These are phyloP conservation scores for Charadrius vociferus DNA, from an alignment of 2,113 vertebrate genomes.

Conservation along the genomic window DNA sequence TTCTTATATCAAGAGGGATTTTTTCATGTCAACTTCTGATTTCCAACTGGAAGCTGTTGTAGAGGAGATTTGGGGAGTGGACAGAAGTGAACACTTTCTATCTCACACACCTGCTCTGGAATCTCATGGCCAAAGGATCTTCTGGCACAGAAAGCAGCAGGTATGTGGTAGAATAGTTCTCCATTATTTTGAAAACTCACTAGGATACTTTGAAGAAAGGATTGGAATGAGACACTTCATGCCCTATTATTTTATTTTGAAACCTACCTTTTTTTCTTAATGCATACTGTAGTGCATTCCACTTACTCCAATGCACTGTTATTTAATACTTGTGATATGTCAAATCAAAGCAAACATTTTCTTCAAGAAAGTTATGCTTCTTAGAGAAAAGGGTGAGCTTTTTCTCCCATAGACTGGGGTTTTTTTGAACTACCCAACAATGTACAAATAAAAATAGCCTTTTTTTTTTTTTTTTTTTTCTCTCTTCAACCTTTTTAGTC, in stretches of 20 bases:
- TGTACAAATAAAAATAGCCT: neutral
- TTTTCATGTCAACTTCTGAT: neutral
- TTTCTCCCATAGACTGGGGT: too few relatives aligned
- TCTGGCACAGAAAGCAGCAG: neutral
- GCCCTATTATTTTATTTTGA: neutral
- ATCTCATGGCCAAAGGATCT: neutral
- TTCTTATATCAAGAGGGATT: neutral
- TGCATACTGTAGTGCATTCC: neutral
- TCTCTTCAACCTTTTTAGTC: neutral
- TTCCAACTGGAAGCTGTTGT: neutral
- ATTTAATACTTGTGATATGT: neutral
- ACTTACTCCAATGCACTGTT: neutral
- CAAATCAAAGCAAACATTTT: neutral
- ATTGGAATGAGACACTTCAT: neutral
- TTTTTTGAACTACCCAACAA: neutral
- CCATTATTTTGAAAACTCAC: neutral
- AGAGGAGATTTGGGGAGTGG: neutral
- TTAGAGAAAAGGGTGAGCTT: neutral
- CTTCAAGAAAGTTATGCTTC: neutral
- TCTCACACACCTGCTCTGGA: neutral
- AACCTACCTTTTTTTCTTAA: accelerated
- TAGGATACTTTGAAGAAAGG: neutral
- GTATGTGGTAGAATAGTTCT: neutral
- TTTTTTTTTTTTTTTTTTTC: neutral
- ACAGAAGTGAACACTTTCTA: neutral